These are phyloP conservation scores for Bombus balteatus DNA, from an alignment of 1,140 invertebrate genomes.

Conservation along the genomic window DNA sequence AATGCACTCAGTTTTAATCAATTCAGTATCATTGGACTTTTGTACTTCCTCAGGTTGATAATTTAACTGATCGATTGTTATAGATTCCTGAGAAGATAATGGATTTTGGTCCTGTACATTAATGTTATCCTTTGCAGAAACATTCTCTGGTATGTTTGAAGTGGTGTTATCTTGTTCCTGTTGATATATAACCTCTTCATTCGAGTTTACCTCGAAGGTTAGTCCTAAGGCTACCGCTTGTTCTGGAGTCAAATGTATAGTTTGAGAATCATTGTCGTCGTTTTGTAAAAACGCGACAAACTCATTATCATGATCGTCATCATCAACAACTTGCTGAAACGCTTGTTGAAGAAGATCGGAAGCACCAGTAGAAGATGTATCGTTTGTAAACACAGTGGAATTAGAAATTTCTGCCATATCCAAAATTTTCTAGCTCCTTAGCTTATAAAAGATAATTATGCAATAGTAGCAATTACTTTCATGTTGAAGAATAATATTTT, in stretches of 20 bases:
- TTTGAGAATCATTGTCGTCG: conserved; percentile 66
- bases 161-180: conserved; percentile 48
- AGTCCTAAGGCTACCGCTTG: conserved; percentile 73
- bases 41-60: conserved; percentile 26
- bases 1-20: conserved; percentile 45
- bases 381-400: conserved; percentile 73
- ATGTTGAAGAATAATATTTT: conserved; percentile 35
- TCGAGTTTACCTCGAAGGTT: conserved; percentile 71
- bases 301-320: conserved; percentile 71
- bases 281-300: conserved; percentile 72
- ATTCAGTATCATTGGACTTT: conserved; percentile 2
- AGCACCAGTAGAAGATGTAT: conserved; percentile 61
- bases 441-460: conserved; percentile 20
- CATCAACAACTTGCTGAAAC: conserved; percentile 73
- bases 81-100: conserved; percentile 15
- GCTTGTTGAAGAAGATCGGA: conserved; percentile 75
- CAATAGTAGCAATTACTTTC: conserved; percentile 2
- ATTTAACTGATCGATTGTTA: conserved; percentile 31
- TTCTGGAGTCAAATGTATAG: conserved; percentile 71
- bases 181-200: conserved; percentile 60
- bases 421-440: not conserved
- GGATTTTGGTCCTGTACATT: conserved; percentile 18
- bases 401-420: conserved; percentile 72
- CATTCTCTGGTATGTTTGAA: conserved; percentile 30
- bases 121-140: conserved; percentile 6